Evolutionary conservation across 1,140 invertebrate genomes (phyloP), one percentile per base, ranked within the genome.

Genomic region (Phocides pigmalion): DNA sequence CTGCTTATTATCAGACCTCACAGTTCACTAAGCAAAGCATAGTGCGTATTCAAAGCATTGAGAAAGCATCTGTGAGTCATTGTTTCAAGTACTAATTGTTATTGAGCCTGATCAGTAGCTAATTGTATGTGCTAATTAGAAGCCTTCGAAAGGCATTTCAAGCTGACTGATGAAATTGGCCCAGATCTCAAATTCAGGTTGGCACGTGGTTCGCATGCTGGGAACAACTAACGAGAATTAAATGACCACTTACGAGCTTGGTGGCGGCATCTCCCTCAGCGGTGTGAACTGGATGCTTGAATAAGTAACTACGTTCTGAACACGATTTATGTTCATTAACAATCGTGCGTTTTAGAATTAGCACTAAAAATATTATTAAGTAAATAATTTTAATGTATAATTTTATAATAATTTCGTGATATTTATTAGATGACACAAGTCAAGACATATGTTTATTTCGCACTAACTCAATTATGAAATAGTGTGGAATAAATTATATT

Each of bases 71-170:
- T 35, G 15, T 51, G 49, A 51, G 20, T 62, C 65, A 62, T 62
- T 62, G 59, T 67, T 62, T 35, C n/a, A 39, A 35, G 35, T 51
- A 49, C 58, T 67, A 67, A 67, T 67, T 67, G 65, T 67, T 67
- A 67, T 67, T 49, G 65, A 62, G 65, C 17, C 12, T 53, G 49
- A 66, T 66, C 41, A 53, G 47, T 66, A 61, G 16, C 49, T 65
- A 59, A 65, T 65, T 65, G 63, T 35, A 12, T 41, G 25, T 42
- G 53, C 28, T 67, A 67, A 67, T 67, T 67, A 39, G 17, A 14
- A 62, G 22, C 65, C 58, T 67, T 62, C 44, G 25, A 22, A 44
- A 49, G 53, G 28, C 53, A 20, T 65, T 59, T 49, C 51, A 42
- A 53, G 16, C 47, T 58, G 44, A 32, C 6, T 35, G 32, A 42